Evolutionary conservation across 2,888 invertebrate genomes (phyloP), one percentile per base, ranked within the genome.

Genomic region (Nephrotoma flavescens): DNA sequence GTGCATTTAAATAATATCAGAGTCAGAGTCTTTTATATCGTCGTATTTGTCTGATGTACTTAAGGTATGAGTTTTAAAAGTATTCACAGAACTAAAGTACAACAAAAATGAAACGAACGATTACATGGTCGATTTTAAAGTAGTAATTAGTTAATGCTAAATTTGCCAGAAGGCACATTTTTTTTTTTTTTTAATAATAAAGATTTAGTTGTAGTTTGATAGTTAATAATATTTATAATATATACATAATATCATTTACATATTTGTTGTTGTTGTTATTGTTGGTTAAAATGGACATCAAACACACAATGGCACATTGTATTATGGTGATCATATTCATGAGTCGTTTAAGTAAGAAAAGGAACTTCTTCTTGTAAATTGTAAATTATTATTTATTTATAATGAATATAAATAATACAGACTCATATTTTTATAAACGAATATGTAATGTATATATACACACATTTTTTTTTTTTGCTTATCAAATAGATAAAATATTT

Each of bases 111-210:
- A 42, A 84, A 42, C 84, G 42, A 42, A 2, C 84, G 84, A 84
- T 84, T 84, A 84, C 42, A 84, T 84, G 84, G 84, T 84, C 84
- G 84, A 84, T 84, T 84, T 84, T 84, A 86, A 86, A 86, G 45
- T 86, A 31, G 86, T 86, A 86, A 86, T 86, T 86, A 86, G 86
- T 86, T 86, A 86, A 86, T 47, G 86, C 45, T 47, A 47, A 86
- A 45, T 86, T 86, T 31, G 86, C 86, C 45, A 31, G 12, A 86
- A 47, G 86, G 84, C 84, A 84, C 5, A 84, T 4, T 42, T 84
- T 42, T 84, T 42, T 84, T 42, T 84, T 41, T 41, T 84, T 84
- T 84, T 84, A 42, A 42, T 84, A 84, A 42, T 42, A 84, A 84
- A 71, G 71, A 52, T 15, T 52, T 44, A 44, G 44, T 44, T 52